phyloP scores from a whole-genome alignment of 2,113 vertebrate genomes.

The Pelecanus crispus region DNA sequence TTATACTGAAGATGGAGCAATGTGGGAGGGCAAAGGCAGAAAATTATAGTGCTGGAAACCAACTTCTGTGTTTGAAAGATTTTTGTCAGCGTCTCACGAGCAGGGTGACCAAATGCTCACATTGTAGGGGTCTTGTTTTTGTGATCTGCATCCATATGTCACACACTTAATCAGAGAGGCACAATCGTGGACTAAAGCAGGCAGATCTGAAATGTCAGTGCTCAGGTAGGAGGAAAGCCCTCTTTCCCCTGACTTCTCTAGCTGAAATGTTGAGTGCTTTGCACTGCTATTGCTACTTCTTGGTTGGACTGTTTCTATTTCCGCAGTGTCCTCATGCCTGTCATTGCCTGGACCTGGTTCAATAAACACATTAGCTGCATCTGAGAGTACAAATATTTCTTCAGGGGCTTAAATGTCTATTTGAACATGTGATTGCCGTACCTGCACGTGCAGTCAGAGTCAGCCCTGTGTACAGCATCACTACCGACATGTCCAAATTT shows the following conservation, averaged over 20 bases:
- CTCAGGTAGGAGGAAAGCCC: background rate
- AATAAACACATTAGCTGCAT: slow-evolving; percentile 56
- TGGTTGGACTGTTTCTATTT: slow-evolving; percentile 53
- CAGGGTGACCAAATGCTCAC: slow-evolving; percentile 26
- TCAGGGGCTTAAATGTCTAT: slow-evolving; percentile 52
- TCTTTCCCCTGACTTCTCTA: background rate
- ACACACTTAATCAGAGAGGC: background rate
- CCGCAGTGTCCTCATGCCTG: slow-evolving; percentile 53
- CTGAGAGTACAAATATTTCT: slow-evolving; percentile 59
- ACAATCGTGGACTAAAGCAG: background rate
- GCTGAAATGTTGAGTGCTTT: slow-evolving; percentile 12
- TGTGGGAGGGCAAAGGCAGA: background rate
- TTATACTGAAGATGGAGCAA: background rate
- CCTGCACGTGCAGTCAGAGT: background rate
- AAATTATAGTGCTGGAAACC: background rate
- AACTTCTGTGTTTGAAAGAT: background rate
- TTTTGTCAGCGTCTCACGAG: background rate
- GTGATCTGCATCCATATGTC: slow-evolving; percentile 27
- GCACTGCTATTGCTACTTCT: slow-evolving; percentile 5
- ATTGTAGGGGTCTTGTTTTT: slow-evolving; percentile 28
- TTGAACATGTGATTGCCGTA: slow-evolving; percentile 27
- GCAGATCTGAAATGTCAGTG: slow-evolving; percentile 21
- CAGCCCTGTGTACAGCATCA: background rate
- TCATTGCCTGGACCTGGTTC: slow-evolving; percentile 52
- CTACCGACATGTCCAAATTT: background rate